Evolutionary conservation across 2,797 vertebrate species (phyloP), one percentile per base, ranked within the genome.

Genomic region (Clarias laeviceps): DNA sequence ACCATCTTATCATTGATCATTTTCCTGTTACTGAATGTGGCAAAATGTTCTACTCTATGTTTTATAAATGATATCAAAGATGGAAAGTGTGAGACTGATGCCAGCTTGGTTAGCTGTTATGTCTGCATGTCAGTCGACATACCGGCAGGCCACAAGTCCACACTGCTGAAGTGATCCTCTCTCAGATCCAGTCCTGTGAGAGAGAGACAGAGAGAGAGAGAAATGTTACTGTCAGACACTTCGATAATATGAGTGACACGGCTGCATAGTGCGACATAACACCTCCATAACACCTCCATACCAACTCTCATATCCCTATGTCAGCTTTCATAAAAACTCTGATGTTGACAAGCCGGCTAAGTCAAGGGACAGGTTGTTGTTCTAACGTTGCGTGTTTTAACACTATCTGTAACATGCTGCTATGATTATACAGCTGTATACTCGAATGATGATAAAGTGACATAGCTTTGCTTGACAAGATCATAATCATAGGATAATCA

Each of bases 71-170:
- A 29, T 9, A 29, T 78, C 32, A 12, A 61, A 34, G 18, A 18
- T 54, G 22, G 45, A 62, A 24, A 78, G 17, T 8, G 22, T 54
- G 15, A 9, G 27, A 77, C 24, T 37, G 29, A n/a, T 59, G 22
- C 12, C 24, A 57, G 8, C 0, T 1, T 27, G 45, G 14, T 29
- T 1, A 6, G 70, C 40, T 73, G 70, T 73, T 73, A 54, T 69
- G 17, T 65, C 5, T 61, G 73, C 50, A 83, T 76, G 82, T 72
- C 50, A n/a, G 72, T 45, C 70, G 61, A 93, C 92, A 4, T 94
- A 95, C 95, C 94, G 91, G 91, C 91, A 91, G 90, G 92, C 90
- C 90, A 89, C 91, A 85, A 87, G 88, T 91, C 88, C 84, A 89
- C 87, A 80, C 85, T 88, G 89, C 91, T 94, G 91, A 91, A 90